phyloP scores from a whole-genome alignment of 1,140 invertebrate genomes.

The Pseudomyrmex gracilis region DNA sequence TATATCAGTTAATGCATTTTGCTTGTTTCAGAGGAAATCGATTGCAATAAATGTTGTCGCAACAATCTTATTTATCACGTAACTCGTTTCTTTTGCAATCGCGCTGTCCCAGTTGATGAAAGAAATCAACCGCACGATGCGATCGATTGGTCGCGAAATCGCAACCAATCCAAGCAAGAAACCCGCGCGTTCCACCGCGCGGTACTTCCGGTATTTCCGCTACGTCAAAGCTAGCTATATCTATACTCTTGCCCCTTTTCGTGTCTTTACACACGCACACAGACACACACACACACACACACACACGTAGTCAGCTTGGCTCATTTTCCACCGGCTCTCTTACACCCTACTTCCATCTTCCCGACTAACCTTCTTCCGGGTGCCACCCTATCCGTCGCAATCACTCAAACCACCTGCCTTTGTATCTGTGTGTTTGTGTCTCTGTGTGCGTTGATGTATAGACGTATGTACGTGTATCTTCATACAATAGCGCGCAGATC shows the following conservation, averaged over 20 bases:
- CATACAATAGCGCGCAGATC: slow-evolving; percentile 46
- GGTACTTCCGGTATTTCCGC: slow-evolving; percentile 68
- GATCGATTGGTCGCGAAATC: slow-evolving; percentile 57
- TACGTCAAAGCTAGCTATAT: slow-evolving; percentile 63
- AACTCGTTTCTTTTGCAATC: slow-evolving; percentile 51
- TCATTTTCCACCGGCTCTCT: slow-evolving; percentile 50
- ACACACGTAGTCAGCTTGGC: neutral
- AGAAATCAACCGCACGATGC: slow-evolving; percentile 58
- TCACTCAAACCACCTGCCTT: slow-evolving; percentile 48
- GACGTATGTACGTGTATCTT: neutral
- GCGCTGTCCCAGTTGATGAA: slow-evolving; percentile 18
- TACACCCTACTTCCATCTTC: slow-evolving; percentile 46
- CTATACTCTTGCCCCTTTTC: neutral
- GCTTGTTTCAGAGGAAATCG: slow-evolving; percentile 5
- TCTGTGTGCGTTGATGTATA: neutral
- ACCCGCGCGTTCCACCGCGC: slow-evolving; percentile 36
- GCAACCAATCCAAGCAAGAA: slow-evolving; percentile 36
- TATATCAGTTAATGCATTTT: slow-evolving; percentile 1
- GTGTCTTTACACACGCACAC: no score
- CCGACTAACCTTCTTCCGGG: slow-evolving; percentile 50
- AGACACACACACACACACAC: neutral
- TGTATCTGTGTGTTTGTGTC: slow-evolving; percentile 9
- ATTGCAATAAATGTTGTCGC: slow-evolving; percentile 27
- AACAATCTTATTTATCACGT: slow-evolving; percentile 39
- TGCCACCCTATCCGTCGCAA: slow-evolving; percentile 47